A percentile compares a stretch with the other conserved stretches of the same genome.
Conservation (phyloP, 1,140 invertebrate species). For the Conus ventricosus region DNA sequence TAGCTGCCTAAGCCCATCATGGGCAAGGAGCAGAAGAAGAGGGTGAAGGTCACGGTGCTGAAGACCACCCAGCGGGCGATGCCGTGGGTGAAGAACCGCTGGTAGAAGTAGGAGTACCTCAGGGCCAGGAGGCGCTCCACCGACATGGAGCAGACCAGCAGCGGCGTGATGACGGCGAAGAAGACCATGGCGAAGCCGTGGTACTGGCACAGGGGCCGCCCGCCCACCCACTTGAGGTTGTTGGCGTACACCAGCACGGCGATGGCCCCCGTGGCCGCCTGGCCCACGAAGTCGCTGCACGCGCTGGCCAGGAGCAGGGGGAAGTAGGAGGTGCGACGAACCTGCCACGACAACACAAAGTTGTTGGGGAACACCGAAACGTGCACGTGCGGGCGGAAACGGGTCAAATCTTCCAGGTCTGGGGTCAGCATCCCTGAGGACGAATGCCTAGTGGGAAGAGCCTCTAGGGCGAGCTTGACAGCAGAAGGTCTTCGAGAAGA, state of each 20-base stretch:
- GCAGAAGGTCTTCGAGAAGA: no score
- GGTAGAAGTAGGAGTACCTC: slow-evolving; percentile 73
- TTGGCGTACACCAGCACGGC: slow-evolving; percentile 72
- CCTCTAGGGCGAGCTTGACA: no score
- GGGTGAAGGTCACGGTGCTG: slow-evolving; percentile 66
- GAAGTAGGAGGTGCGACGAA: slow-evolving; percentile 72
- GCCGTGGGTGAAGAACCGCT: slow-evolving; percentile 60
- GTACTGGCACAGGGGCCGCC: slow-evolving; percentile 67
- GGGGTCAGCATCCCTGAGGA: no score
- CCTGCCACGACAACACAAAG: neutral
- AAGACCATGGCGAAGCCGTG: slow-evolving; percentile 74
- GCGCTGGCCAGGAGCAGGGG: slow-evolving; percentile 71
- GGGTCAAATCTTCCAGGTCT: no score
- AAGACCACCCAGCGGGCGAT: slow-evolving; percentile 65
- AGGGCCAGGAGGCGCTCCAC: slow-evolving; percentile 73
- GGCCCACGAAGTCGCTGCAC: slow-evolving; percentile 74
- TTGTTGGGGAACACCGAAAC: no score
- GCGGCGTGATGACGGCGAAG: slow-evolving; percentile 71
- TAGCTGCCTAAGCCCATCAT: slow-evolving; percentile 73
- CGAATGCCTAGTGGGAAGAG: no score
- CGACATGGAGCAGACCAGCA: slow-evolving; percentile 74
- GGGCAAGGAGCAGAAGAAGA: slow-evolving; percentile 69
- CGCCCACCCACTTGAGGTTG: slow-evolving; percentile 70
- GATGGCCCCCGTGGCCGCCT: slow-evolving; percentile 70
- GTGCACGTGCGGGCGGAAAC: neutral